Base-by-base conservation (phyloP, 2,113 vertebrate species). In the Scalopus aquaticus region DNA sequence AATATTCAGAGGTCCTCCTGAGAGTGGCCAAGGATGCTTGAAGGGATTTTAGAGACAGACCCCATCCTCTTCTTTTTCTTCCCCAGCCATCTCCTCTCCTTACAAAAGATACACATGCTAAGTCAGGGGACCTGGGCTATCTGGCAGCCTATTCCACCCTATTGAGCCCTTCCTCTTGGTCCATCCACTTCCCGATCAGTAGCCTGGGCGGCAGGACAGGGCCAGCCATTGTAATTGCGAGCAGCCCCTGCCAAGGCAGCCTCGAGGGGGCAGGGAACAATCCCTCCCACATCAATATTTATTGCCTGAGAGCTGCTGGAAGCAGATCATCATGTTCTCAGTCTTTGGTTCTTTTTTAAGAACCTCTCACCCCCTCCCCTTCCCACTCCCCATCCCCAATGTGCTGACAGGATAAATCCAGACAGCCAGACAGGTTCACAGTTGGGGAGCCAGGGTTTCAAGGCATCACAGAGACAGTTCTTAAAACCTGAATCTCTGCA, bases 251-350 rank as follows among this genome's bases (percentile, higher is more conserved):
- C 56, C 17, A 11, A 76, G 65, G 64, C 69, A 80, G 86, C 78
- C 56, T 88, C 6, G 2, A 58, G 90, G 82, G 87, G 86, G 87
- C 0, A 0, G 76, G 79, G 58, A 94, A n/a, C 42, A 74, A 54
- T 80, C 79, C 87, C 93, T 96, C 87, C 84, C 84, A 87, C 96
- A 90, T 93, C 95, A 96, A 94, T 97, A 97, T 97, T 97, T 96
- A 97, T 93, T 88, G 95, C 94, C 67, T 20, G 58, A 90, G 72
- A 90, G 90, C 72, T 58, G 73, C 90, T 96, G 87, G 92, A 95
- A 95, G 94, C 88, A 89, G 94, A 97, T 93, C 95, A 44, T 87
- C 70, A n/a, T 96, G 96, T 97, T 96, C 93, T 95, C 44, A 93
- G 94, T 44, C 94, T 88, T 90, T 20, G 5, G 69, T 91, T 92